A percentile compares a stretch with the other conserved stretches of the same genome.
Conservation (phyloP, 2,113 vertebrate species). For the Tragelaphus scriptus region DNA sequence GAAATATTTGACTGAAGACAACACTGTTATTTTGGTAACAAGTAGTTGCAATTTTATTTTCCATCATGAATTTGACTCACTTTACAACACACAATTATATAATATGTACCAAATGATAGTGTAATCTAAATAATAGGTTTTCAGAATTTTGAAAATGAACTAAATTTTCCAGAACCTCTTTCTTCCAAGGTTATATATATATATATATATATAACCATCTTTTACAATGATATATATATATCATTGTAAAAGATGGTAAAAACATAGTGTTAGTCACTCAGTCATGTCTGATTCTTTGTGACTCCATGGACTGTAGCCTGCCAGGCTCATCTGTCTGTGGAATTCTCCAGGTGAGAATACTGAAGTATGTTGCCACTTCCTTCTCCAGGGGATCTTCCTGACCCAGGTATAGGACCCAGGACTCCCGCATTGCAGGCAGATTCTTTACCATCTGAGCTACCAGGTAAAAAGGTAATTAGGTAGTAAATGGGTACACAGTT, state of each 20-base stretch:
- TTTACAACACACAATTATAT: background rate
- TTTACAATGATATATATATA: background rate
- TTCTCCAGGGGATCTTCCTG: background rate
- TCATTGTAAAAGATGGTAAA: background rate
- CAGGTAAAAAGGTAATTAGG: background rate
- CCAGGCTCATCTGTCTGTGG: fast-evolving
- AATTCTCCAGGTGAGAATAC: background rate
- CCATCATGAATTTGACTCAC: background rate
- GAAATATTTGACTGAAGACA: background rate
- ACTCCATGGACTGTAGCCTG: background rate
- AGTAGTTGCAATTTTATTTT: background rate
- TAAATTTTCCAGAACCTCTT: background rate
- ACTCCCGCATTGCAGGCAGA: background rate
- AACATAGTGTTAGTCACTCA: background rate
- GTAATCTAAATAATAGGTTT: background rate
- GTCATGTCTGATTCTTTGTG: fast-evolving
- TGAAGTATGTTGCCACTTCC: background rate
- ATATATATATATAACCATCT: background rate
- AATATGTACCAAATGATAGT: background rate
- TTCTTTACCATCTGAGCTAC: background rate
- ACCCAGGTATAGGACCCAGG: background rate
- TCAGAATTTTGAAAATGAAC: background rate
- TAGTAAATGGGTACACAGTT: background rate
- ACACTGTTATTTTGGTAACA: background rate
- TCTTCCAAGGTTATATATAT: background rate